A percentile compares a stretch with the other conserved stretches of the same genome.
phyloP scores from a whole-genome alignment of 2,113 vertebrate species.

The Tylochromis polylepis region DNA sequence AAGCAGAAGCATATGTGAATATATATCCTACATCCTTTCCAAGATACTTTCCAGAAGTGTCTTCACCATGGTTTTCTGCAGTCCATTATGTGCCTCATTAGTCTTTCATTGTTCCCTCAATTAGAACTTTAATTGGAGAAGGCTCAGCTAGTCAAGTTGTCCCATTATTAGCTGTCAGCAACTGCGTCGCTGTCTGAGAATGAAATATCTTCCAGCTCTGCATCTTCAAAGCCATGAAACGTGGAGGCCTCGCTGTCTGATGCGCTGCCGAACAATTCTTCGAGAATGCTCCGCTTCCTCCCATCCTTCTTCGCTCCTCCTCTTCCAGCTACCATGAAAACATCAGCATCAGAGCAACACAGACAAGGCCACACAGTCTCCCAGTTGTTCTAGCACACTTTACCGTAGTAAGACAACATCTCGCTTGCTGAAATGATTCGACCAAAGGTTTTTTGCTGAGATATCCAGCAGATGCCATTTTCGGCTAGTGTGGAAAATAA shows the following conservation, averaged over 20 bases:
- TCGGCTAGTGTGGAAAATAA: neutral
- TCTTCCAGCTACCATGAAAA: constrained; percentile 86
- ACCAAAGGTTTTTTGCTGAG: constrained; percentile 1
- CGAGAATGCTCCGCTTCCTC: constrained; percentile 79
- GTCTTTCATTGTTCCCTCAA: neutral
- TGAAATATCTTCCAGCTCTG: constrained; percentile 82
- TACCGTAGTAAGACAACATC: neutral
- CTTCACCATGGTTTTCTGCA: neutral
- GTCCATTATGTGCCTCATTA: neutral
- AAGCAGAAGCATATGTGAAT: neutral
- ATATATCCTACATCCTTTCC: neutral
- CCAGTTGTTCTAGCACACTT: constrained; percentile 15
- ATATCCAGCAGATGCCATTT: constrained; percentile 2
- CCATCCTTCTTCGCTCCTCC: constrained; percentile 83
- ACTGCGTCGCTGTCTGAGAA: constrained; percentile 74
- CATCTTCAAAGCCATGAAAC: constrained; percentile 93
- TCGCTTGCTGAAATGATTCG: neutral
- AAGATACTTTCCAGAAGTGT: neutral
- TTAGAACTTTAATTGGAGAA: neutral
- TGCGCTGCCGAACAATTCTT: constrained; percentile 88
- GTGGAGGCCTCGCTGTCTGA: constrained; percentile 94
- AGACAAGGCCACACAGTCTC: constrained; percentile 53
- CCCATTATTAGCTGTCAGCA: constrained; percentile 10
- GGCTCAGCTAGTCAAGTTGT: neutral
- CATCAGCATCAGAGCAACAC: constrained; percentile 89